A percentile compares a stretch with the other conserved stretches of the same genome.
These are phyloP conservation scores for Mactromeris polynyma DNA, from an alignment of 2,888 invertebrate genomes.

Conservation along the genomic window DNA sequence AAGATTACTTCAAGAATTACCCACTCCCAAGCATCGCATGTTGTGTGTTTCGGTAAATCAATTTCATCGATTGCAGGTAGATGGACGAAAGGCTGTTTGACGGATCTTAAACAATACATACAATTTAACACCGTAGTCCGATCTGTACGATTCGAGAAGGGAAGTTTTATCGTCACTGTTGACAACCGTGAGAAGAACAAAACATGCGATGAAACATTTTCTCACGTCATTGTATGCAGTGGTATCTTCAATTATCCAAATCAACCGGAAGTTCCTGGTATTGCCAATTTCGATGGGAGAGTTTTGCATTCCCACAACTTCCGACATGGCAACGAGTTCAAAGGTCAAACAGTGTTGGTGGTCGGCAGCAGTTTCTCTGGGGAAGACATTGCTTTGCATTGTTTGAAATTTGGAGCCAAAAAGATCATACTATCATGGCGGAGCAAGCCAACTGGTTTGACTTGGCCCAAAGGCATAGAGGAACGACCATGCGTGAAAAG, in stretches of 20 bases:
- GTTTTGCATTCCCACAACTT: conserved; percentile 60
- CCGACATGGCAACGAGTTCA: conserved; percentile 34
- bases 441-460: no score
- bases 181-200: neutral
- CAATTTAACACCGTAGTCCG: conserved; percentile 23
- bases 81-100: neutral
- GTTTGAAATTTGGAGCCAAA: conserved; percentile 24
- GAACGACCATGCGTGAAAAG: neutral
- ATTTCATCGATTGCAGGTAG: no score
- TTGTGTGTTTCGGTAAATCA: no score
- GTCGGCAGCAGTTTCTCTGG: conserved; percentile 49
- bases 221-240: conserved; percentile 35
- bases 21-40: no score
- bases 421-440: neutral
- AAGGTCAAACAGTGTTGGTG: conserved; percentile 31
- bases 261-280: conserved; percentile 31
- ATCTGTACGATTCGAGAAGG: neutral
- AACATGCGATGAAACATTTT: conserved; percentile 22
- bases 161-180: no score
- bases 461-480: neutral
- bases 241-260: conserved; percentile 44
- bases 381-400: conserved; percentile 47
- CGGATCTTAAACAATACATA: neutral
- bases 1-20: no score
- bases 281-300: conserved; percentile 40